Evolutionary conservation across 2,113 vertebrate species (phyloP).

Genomic region (Corythoichthys intestinalis): DNA sequence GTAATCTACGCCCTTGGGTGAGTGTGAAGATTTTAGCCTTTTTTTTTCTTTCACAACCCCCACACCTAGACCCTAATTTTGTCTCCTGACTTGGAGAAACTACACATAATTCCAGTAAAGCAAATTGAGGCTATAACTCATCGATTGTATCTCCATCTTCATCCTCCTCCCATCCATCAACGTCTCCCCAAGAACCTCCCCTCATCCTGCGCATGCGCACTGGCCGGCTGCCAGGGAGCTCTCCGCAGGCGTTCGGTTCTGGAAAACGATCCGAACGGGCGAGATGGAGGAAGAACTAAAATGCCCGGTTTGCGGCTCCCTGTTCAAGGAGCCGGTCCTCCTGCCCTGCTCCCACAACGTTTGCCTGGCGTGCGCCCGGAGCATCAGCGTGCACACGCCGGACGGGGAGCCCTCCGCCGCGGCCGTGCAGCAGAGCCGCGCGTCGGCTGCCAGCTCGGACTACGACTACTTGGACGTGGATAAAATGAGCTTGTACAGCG

Average conservation of each 20-base stretch:
- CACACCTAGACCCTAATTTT: too few relatives aligned
- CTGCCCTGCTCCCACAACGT: conserved; percentile 91
- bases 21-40: too few relatives aligned
- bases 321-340: conserved; percentile 87
- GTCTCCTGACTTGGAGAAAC: too few relatives aligned
- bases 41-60: too few relatives aligned
- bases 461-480: conserved; percentile 82
- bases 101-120: too few relatives aligned
- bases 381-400: conserved; percentile 91
- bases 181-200: conserved; percentile 3
- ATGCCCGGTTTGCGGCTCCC: conserved; percentile 91
- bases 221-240: conserved; percentile 54
- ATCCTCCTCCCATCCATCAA: not conserved
- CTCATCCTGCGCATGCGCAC: conserved; percentile 55
- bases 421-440: conserved; percentile 72
- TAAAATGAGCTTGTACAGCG: conserved; percentile 93
- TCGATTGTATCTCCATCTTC: too few relatives aligned
- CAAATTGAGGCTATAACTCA: too few relatives aligned
- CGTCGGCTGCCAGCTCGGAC: conserved; percentile 73
- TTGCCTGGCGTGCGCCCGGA: conserved; percentile 89
- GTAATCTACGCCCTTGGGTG: too few relatives aligned
- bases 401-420: conserved; percentile 77
- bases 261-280: conserved; percentile 19
- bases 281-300: conserved; percentile 95
- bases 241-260: conserved; percentile 60